Conservation (phyloP, 2,888 invertebrate species). For the Atethmia centrago region DNA sequence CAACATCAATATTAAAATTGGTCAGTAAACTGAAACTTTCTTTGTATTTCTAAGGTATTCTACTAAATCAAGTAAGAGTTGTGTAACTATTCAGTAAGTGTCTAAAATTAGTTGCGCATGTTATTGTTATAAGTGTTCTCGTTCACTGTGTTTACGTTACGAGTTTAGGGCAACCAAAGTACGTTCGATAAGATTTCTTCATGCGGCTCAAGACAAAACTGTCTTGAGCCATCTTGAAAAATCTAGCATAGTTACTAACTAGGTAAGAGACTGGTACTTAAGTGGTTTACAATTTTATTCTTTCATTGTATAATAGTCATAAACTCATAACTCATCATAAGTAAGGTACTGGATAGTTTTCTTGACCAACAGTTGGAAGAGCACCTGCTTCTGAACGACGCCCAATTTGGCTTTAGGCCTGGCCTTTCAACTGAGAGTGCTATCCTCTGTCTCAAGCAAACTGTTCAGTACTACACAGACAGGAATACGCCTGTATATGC, state of each 20-base stretch:
- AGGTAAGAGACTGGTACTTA: background rate
- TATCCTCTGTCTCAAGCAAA: too few species aligned
- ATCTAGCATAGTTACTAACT: background rate
- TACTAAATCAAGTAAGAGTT: slow-evolving; percentile 61
- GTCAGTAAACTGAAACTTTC: slow-evolving; percentile 28
- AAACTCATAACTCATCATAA: too few species aligned
- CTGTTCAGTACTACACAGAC: too few species aligned
- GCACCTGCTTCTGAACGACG: too few species aligned
- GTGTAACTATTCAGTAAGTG: slow-evolving; percentile 60
- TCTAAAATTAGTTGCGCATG: slow-evolving; percentile 65
- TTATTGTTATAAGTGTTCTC: slow-evolving; percentile 65
- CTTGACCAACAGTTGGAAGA: too few species aligned
- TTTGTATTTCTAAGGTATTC: slow-evolving; percentile 45
- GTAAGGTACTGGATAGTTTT: too few species aligned
- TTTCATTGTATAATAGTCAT: too few species aligned
- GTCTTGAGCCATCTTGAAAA: background rate
- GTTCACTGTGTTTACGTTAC: slow-evolving; percentile 57
- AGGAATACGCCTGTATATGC: too few species aligned
- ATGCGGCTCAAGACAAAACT: background rate
- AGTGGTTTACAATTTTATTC: too few species aligned
- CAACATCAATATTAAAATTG: background rate
- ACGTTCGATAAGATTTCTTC: slow-evolving; percentile 1
- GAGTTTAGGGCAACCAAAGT: slow-evolving; percentile 49
- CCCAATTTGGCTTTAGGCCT: too few species aligned
- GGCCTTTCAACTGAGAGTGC: too few species aligned